phyloP scores from a whole-genome alignment of 2,888 invertebrate genomes.

The Acrocera orbiculus region DNA sequence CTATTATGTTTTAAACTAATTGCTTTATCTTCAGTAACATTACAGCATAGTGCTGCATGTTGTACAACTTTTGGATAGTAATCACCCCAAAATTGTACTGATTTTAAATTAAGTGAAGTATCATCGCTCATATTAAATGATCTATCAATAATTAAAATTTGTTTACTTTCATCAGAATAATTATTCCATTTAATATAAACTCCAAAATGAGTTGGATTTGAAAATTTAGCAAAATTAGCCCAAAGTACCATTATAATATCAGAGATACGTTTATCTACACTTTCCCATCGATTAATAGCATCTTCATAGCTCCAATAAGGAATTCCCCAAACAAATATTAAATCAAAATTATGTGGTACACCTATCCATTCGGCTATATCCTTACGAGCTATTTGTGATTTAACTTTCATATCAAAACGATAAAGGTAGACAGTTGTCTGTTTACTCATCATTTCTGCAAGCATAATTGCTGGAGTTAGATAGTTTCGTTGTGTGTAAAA shows the following conservation, averaged over 20 bases:
- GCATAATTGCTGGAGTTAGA: constrained; percentile 49
- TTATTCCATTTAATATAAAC: constrained; percentile 59
- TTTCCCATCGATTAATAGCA: constrained; percentile 50
- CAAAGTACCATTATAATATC: constrained; percentile 68
- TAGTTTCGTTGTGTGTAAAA: constrained; percentile 60
- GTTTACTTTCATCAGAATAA: constrained; percentile 47
- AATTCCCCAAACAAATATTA: constrained; percentile 66
- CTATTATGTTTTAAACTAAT: too few relatives aligned
- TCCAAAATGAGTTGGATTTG: constrained; percentile 51
- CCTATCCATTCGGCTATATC: constrained; percentile 60
- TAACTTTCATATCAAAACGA: constrained; percentile 57
- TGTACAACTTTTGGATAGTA: constrained; percentile 61
- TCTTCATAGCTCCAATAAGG: constrained; percentile 49
- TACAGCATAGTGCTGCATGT: constrained; percentile 59
- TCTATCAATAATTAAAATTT: constrained; percentile 54
- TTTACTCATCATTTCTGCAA: constrained; percentile 46
- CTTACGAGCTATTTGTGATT: constrained; percentile 39
- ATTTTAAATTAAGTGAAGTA: constrained; percentile 58
- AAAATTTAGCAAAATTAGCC: constrained; percentile 58
- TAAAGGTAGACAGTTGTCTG: constrained; percentile 45
- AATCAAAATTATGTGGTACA: constrained; percentile 66
- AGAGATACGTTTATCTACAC: constrained; percentile 56
- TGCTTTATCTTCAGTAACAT: constrained; percentile 35
- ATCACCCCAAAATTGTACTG: constrained; percentile 68
- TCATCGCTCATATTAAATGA: constrained; percentile 60